A percentile compares a stretch with the other conserved stretches of the same genome.
Conservation (phyloP, 2,113 vertebrate species). For the Pavo muticus region DNA sequence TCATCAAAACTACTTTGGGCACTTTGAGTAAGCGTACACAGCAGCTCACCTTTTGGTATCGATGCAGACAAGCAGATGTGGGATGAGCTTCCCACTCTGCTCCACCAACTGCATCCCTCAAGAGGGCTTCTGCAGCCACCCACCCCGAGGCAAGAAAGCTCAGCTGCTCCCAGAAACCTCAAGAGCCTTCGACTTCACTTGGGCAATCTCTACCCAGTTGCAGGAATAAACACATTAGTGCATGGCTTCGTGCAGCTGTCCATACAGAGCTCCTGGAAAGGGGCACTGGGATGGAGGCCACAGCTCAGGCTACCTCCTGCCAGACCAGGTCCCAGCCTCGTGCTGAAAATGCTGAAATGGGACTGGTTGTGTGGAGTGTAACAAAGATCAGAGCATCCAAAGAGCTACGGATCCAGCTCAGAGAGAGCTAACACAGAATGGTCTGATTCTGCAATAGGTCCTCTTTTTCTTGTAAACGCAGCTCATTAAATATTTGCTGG, state of each 20-base stretch:
- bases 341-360: neutral
- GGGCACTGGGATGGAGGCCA: neutral
- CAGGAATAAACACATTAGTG: fast-evolving
- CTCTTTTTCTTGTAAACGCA: slow-evolving; percentile 56
- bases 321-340: neutral
- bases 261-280: neutral
- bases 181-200: neutral
- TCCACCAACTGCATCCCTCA: neutral
- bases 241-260: neutral
- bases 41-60: neutral
- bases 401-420: neutral
- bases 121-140: neutral
- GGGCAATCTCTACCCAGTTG: neutral
- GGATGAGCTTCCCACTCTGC: neutral
- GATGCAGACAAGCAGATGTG: fast-evolving
- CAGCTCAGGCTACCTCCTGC: neutral
- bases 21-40: neutral
- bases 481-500: slow-evolving; percentile 70
- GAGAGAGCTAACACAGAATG: neutral
- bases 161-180: neutral
- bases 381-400: neutral
- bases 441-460: slow-evolving; percentile 52
- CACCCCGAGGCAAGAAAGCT: neutral
- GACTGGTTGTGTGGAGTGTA: fast-evolving
- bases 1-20: neutral